Evolutionary conservation across 2,797 vertebrate genomes (phyloP), one percentile per base, ranked within the genome.

Genomic region (Lepus townsendii): DNA sequence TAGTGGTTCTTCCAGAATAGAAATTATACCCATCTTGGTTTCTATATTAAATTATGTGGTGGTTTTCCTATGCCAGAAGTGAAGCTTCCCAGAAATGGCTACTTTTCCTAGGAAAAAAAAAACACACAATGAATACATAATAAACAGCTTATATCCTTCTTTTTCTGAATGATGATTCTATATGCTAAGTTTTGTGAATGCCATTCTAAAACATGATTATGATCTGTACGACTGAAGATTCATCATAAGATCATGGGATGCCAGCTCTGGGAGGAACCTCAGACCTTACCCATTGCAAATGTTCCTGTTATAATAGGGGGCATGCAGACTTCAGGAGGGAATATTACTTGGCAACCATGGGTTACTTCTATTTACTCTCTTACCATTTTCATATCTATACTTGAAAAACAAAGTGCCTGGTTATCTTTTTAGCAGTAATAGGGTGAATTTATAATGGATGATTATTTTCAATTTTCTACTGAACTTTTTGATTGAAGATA

Each of bases 401-500:
- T 52, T 95, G 4, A 50, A 32, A 73, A 54, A 24, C 66, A 17
- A 85, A 86, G 47, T 30, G 12, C 5, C 75, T 3, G 12, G 2
- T 11, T n/a, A n/a, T 71, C 16, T 83, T 66, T 79, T 66, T 79
- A 69, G 7, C 8, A 24, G 13, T 38, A 38, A 54, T 63, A 19
- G 11, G 20, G 7, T 52, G 62, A 80, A 65, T 20, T 94, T 54
- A 32, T 50, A 68, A n/a, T 83, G 94, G 62, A 57, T 27, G 24
- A 68, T n/a, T 12, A 77, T 80, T 93, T 95, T 90, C 12, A 16
- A 66, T 60, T 91, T 88, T 65, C 50, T 83, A 69, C 3, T 84
- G 12, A 63, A 52, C 30, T n/a, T 71, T 92, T 71, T 66, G 35
- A 66, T 57, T 92, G 11, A 91, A 82, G 24, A 86, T 24, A 86